A percentile compares a stretch with the other conserved stretches of the same genome.
These are phyloP conservation scores for Holcopasites calliopsidis DNA, from an alignment of 1,140 invertebrate genomes.

Conservation along the genomic window DNA sequence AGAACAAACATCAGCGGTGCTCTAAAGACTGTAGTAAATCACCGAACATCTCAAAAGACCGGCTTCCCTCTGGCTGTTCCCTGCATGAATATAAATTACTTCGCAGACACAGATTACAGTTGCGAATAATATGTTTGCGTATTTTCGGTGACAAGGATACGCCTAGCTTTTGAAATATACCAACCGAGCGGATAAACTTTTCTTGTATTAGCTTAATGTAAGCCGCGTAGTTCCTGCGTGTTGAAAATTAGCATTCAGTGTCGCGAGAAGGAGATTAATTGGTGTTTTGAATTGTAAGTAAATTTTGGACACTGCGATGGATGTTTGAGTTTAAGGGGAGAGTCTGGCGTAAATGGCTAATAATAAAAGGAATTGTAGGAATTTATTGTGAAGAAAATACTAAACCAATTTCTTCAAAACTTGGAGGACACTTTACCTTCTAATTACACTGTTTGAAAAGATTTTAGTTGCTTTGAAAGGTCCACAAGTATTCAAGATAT, in stretches of 20 bases:
- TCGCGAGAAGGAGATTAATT: neutral
- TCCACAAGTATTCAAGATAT: too few species aligned
- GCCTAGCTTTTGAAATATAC: neutral
- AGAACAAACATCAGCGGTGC: conserved; percentile 30
- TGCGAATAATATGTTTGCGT: conserved; percentile 7
- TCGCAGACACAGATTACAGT: neutral
- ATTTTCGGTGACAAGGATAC: conserved; percentile 15
- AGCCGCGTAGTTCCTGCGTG: neutral
- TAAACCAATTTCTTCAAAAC: too few species aligned
- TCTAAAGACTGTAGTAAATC: conserved; percentile 24
- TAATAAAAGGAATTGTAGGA: too few species aligned
- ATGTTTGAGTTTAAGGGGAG: too few species aligned
- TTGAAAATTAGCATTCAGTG: neutral
- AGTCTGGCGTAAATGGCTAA: too few species aligned
- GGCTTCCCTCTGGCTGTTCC: neutral
- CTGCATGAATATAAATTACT: conserved; percentile 30
- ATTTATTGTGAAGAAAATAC: too few species aligned
- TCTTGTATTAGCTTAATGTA: neutral
- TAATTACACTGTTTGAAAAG: too few species aligned
- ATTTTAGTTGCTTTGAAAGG: too few species aligned
- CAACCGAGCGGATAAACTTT: conserved; percentile 3
- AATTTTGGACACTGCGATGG: too few species aligned
- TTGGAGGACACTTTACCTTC: too few species aligned
- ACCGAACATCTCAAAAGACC: conserved; percentile 13
- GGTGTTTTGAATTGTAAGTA: neutral